A percentile compares a stretch with the other conserved stretches of the same genome.
Conservation (phyloP, 2,113 vertebrate genomes). For the Anthoscopus minutus region DNA sequence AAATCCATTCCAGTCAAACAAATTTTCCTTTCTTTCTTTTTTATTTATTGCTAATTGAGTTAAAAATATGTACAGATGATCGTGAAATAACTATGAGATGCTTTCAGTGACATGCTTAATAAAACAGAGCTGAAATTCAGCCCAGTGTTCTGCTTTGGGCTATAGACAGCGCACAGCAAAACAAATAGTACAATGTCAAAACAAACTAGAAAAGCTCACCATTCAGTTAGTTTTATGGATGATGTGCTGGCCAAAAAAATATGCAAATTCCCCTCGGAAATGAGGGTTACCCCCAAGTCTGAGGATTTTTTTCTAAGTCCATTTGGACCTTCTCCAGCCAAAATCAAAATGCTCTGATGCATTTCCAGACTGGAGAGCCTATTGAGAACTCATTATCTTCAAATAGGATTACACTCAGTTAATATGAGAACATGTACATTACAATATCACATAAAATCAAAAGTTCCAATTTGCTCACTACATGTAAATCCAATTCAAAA, state of each 20-base stretch:
- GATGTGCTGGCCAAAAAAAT: slow-evolving; percentile 3
- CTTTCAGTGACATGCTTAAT: not conserved
- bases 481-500: slow-evolving; percentile 83
- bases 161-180: slow-evolving; percentile 44
- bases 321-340: slow-evolving; percentile 38
- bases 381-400: slow-evolving; percentile 80
- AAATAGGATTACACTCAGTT: slow-evolving; percentile 80
- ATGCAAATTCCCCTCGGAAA: slow-evolving; percentile 13
- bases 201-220: slow-evolving; percentile 4
- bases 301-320: slow-evolving; percentile 43
- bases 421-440: slow-evolving; percentile 81
- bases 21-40: not conserved
- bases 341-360: slow-evolving; percentile 62
- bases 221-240: slow-evolving; percentile 20
- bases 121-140: slow-evolving; percentile 43
- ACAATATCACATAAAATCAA: slow-evolving; percentile 82
- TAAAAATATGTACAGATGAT: slow-evolving; percentile 9
- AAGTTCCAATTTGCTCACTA: slow-evolving; percentile 80
- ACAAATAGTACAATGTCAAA: not conserved
- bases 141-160: slow-evolving; percentile 33
- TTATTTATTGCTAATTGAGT: slow-evolving; percentile 33
- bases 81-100: not conserved
- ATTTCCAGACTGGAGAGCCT: slow-evolving; percentile 67
- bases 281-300: slow-evolving; percentile 2
- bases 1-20: slow-evolving; percentile 11